Conservation (phyloP, 2,888 invertebrate species). For the Ochropleura leucogaster region DNA sequence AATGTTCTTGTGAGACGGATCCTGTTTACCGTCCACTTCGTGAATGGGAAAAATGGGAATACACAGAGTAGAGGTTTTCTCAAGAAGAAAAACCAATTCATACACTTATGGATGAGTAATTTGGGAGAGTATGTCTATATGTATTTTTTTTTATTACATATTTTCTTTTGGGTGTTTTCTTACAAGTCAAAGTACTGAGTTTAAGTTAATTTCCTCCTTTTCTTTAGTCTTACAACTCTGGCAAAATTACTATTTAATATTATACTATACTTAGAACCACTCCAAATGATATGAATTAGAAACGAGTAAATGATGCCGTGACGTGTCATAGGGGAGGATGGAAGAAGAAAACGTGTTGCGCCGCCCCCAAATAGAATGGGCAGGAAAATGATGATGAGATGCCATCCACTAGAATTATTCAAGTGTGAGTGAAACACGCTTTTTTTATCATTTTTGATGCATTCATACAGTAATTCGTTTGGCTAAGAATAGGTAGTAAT, state of each 20-base stretch:
- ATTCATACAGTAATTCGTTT: neutral
- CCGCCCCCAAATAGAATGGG: too few species aligned
- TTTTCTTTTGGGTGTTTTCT: neutral
- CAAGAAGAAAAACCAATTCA: neutral
- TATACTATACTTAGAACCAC: too few species aligned
- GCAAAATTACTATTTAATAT: neutral
- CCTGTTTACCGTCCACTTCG: neutral
- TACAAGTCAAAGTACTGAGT: neutral
- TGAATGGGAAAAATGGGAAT: too few species aligned
- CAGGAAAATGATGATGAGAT: neutral
- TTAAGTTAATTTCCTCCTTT: neutral
- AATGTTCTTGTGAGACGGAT: conserved; percentile 28
- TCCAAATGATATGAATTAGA: too few species aligned
- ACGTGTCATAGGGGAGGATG: too few species aligned
- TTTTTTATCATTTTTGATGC: neutral
- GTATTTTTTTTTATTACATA: too few species aligned
- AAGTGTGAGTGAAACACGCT: neutral
- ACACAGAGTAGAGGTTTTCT: neutral
- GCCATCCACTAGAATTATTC: neutral
- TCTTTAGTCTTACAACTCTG: neutral
- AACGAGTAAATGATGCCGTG: too few species aligned
- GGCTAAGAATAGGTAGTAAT: neutral
- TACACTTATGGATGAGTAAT: neutral
- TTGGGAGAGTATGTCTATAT: neutral
- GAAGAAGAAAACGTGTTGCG: too few species aligned